Percentiles rank a stretch among this genome's conserved stretches.
These are phyloP conservation scores for Amphipoea oculea DNA, from an alignment of 2,888 invertebrate genomes.

Conservation along the genomic window DNA sequence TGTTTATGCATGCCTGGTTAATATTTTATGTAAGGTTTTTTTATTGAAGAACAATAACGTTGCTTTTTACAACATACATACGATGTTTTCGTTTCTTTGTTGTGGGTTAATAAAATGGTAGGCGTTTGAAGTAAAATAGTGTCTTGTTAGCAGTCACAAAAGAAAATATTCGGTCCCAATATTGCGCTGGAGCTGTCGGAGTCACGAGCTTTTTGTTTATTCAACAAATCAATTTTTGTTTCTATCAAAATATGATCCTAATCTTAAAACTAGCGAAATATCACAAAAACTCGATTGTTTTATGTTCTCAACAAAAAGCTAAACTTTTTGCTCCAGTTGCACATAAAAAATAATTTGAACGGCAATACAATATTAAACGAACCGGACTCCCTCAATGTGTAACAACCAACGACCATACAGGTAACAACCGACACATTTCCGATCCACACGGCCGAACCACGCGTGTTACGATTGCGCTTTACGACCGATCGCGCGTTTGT, in stretches of 20 bases:
- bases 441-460: slow-evolving; percentile 17
- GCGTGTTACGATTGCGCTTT: slow-evolving; percentile 47
- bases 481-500: slow-evolving; percentile 39
- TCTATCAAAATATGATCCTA: slow-evolving; percentile 1
- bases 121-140: neutral
- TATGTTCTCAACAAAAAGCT: neutral
- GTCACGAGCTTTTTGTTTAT: slow-evolving; percentile 11
- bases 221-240: slow-evolving; percentile 12
- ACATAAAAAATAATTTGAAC: slow-evolving; percentile 20
- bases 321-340: slow-evolving; percentile 2
- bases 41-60: slow-evolving; percentile 15
- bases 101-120: slow-evolving; percentile 3
- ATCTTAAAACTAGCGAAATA: neutral
- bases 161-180: slow-evolving; percentile 11
- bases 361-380: slow-evolving; percentile 29
- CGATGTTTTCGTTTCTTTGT: neutral
- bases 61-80: neutral
- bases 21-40: slow-evolving; percentile 3
- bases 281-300: neutral
- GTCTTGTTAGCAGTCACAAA: slow-evolving; percentile 14
- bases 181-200: slow-evolving; percentile 6
- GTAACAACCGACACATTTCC: slow-evolving; percentile 37
- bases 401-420: too few species aligned
- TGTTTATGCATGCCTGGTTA: slow-evolving; percentile 16
- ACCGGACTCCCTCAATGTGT: slow-evolving; percentile 30